Percentiles rank a stretch among this genome's conserved stretches.
Conservation (phyloP, 2,888 invertebrate species). For the Nemoura dubitans region DNA sequence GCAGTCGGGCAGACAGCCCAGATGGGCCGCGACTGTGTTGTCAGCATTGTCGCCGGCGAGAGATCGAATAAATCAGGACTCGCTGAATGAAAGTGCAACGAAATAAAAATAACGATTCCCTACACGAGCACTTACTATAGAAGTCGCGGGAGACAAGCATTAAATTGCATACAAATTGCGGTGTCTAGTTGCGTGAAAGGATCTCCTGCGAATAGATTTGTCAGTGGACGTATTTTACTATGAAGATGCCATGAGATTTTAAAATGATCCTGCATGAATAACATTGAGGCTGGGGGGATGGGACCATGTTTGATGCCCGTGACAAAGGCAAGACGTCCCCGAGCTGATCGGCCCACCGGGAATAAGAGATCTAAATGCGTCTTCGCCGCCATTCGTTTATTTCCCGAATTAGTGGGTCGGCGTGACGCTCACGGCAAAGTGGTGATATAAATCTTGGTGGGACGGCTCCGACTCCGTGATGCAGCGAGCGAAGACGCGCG, state of each 20-base stretch:
- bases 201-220: neutral
- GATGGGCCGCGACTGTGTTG: neutral
- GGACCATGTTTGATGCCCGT: neutral
- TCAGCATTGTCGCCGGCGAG: neutral
- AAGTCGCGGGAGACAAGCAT: neutral
- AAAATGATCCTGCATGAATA: neutral
- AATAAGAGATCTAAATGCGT: constrained; percentile 7
- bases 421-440: neutral
- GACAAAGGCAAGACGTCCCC: neutral
- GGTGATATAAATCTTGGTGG: neutral
- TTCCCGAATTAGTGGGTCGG: neutral
- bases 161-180: neutral
- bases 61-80: neutral
- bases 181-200: neutral
- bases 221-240: neutral
- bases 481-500: neutral
- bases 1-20: neutral
- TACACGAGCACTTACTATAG: too few relatives aligned
- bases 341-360: neutral
- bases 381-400: neutral
- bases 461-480: neutral
- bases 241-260: neutral
- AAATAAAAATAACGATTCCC: neutral
- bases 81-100: neutral
- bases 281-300: neutral